Evolutionary conservation across 2,113 vertebrate genomes (phyloP), one percentile per base, ranked within the genome.

Genomic region (Peromyscus polionotus): DNA sequence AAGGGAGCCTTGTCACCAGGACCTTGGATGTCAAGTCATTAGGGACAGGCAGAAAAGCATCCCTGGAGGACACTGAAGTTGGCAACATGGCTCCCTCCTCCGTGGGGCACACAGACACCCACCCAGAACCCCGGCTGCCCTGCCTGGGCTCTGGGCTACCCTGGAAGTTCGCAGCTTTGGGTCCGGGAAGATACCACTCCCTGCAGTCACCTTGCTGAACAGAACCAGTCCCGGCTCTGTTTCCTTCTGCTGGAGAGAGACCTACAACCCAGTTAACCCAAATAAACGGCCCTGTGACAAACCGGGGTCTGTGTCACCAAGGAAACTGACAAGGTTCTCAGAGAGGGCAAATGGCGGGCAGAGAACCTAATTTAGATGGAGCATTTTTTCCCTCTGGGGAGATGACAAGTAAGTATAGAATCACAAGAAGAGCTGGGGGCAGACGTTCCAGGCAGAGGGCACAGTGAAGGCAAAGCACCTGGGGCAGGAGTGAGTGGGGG

Each of bases 1-100:
- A 94, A 95, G 83, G 75, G 84, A 95, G 92, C 85, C 95, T 97
- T 98, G 97, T 97, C 95, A 87, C 85, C 0, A 11, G 90, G 94
- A 88, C 97, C 96, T 89, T 96, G 61, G 81, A 73, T 94, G 93
- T 96, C 97, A 97, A 90, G 86, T 65, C 95, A 91, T 97, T 95
- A 96, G 96, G 85, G 97, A 96, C 77, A 95, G 16, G 91, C 88
- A 63, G 48, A 48, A 59, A 96, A 45, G 93, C 80, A 51, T 92
- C n/a, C 80, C 54, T 3, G 28, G 91, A 92, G 59, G n/a, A 8
- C 26, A 11, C 68, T 12, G 67, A 39, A 16, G 24, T 65, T 80
- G 87, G 42, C 61, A 42, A 91, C 54, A 67, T 26, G 2, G 42
- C 42, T 8, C n/a, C 28, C 5, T 75, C 24, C 20, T 33, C 20